Conservation (phyloP, 1,140 invertebrate genomes). For the Drosophila fuyamai region DNA sequence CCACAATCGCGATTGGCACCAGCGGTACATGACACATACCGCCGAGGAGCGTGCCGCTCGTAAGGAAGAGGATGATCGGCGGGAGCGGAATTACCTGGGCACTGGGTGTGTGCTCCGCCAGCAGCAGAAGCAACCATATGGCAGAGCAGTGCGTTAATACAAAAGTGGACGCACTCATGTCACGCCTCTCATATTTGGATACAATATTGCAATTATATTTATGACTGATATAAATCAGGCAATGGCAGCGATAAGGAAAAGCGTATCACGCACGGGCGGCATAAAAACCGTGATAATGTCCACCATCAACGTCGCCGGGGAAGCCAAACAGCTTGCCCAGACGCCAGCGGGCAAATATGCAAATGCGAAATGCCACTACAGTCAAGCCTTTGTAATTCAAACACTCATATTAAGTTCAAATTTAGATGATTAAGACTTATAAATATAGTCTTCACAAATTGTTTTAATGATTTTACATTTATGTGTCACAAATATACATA, state of each 20-base stretch:
- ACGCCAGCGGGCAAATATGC: constrained; percentile 26
- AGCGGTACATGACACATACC: constrained; percentile 41
- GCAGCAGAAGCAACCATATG: constrained; percentile 48
- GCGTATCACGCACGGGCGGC: constrained; percentile 49
- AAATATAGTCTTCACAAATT: too few relatives aligned
- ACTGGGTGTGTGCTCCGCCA: constrained; percentile 53
- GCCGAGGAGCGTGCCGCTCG: constrained; percentile 27
- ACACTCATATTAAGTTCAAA: neutral
- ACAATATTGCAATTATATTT: constrained; percentile 45
- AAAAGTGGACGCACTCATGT: constrained; percentile 9
- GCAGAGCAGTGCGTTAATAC: constrained; percentile 32
- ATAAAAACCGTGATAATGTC: constrained; percentile 62
- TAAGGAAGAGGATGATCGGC: neutral
- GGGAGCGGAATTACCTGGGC: constrained; percentile 41
- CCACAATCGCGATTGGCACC: constrained; percentile 53
- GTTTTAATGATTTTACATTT: too few relatives aligned
- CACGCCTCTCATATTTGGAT: constrained; percentile 43
- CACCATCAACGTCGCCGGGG: constrained; percentile 32
- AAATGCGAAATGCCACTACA: constrained; percentile 33
- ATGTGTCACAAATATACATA: too few relatives aligned
- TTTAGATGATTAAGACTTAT: too few relatives aligned
- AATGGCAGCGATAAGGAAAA: constrained; percentile 54
- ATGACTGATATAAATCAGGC: constrained; percentile 52
- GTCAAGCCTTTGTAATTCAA: neutral
- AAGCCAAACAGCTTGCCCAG: constrained; percentile 23